Percentiles rank a stretch among this genome's conserved stretches.
Conservation (phyloP, 2,113 vertebrate genomes). For the Neofelis nebulosa region DNA sequence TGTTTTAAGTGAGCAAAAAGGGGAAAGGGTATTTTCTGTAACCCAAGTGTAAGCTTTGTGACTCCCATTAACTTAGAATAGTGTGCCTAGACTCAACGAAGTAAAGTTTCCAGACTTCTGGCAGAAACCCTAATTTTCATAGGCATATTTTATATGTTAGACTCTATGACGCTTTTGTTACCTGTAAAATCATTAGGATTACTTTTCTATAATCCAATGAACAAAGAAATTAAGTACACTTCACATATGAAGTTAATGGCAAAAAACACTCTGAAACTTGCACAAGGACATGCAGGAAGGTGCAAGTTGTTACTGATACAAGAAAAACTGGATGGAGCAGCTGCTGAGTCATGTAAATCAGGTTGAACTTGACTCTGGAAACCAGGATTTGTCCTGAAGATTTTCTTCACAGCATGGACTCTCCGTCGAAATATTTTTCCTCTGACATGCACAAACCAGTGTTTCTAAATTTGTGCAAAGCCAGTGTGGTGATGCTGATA, state of each 20-base stretch:
- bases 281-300: conserved; percentile 71
- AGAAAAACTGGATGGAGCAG: conserved; percentile 78
- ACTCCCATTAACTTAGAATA: conserved; percentile 64
- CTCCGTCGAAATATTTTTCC: conserved; percentile 73
- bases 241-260: conserved; percentile 64
- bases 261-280: conserved; percentile 62
- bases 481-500: conserved; percentile 57
- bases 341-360: conserved; percentile 63
- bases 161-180: conserved; percentile 68
- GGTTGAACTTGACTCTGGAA: conserved; percentile 80
- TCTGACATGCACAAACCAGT: conserved; percentile 77
- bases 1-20: conserved; percentile 59
- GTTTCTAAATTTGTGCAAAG: conserved; percentile 63
- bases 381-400: conserved; percentile 76
- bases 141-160: conserved; percentile 54
- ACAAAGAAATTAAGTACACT: conserved; percentile 69
- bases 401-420: conserved; percentile 83
- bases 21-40: conserved; percentile 34
- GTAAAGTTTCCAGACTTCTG: conserved; percentile 69
- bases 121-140: conserved; percentile 55
- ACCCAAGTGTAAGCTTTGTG: conserved; percentile 67
- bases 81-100: conserved; percentile 69
- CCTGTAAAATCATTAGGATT: conserved; percentile 71
- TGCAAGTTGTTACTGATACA: conserved; percentile 81
- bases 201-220: conserved; percentile 80